These are phyloP conservation scores for Ctenoplectra terminalis DNA, from an alignment of 1,140 invertebrate genomes.

Conservation along the genomic window DNA sequence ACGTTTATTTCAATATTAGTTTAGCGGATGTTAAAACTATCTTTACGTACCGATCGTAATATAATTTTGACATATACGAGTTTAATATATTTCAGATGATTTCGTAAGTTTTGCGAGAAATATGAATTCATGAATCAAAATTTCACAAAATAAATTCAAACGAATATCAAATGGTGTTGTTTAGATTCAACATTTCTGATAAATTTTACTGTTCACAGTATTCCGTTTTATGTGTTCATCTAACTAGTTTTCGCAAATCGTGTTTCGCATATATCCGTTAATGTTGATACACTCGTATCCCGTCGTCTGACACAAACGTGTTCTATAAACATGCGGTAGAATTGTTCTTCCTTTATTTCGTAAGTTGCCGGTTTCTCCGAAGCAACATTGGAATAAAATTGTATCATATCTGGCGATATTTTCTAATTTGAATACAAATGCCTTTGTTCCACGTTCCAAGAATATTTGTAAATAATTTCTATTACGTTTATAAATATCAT, in stretches of 20 bases:
- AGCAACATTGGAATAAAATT: background rate
- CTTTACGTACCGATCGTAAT: too few relatives aligned
- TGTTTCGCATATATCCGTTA: background rate
- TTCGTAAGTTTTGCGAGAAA: too few relatives aligned
- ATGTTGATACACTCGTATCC: background rate
- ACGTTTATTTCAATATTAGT: too few relatives aligned
- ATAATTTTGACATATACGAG: too few relatives aligned
- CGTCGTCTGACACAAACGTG: too few relatives aligned
- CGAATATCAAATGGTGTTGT: too few relatives aligned
- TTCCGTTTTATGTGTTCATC: background rate
- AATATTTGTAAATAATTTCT: slow-evolving; percentile 10
- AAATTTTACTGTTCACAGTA: background rate
- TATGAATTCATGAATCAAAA: too few relatives aligned
- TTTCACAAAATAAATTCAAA: background rate
- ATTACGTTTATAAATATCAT: background rate
- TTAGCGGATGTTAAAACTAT: too few relatives aligned
- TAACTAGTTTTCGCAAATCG: background rate
- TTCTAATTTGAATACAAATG: slow-evolving; percentile 42
- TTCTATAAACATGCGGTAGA: background rate
- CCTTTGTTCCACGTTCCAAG: background rate
- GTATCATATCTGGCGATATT: slow-evolving; percentile 7
- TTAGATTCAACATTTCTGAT: background rate
- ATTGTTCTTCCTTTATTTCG: slow-evolving; percentile 3
- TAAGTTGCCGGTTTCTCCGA: background rate
- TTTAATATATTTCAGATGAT: too few relatives aligned